Evolutionary conservation across 2,113 vertebrate species (phyloP).

Genomic region (Regulus satrapa): DNA sequence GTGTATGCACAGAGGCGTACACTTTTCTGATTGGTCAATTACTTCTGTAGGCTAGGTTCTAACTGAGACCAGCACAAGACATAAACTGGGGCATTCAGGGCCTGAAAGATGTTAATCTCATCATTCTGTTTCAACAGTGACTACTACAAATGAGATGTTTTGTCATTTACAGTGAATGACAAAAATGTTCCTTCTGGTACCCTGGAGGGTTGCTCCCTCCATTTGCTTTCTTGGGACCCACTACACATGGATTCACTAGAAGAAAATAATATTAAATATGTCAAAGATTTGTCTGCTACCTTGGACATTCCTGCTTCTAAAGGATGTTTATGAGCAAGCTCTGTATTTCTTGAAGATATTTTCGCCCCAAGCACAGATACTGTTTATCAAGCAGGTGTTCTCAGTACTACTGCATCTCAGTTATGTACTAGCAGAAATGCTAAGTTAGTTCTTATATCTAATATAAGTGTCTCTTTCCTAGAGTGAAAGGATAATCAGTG

Average conservation of each 20-base stretch:
- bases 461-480: not conserved
- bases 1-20: too few relatives aligned
- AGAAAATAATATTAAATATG: not conserved
- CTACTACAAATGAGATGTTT: not conserved
- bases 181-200: not conserved
- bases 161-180: not conserved
- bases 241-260: not conserved
- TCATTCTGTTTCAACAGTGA: not conserved
- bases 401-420: not conserved
- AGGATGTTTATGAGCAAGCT: not conserved
- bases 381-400: not conserved
- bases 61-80: too few relatives aligned
- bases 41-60: too few relatives aligned
- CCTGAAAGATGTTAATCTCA: not conserved
- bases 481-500: not conserved
- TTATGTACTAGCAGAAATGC: not conserved
- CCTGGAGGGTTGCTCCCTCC: not conserved
- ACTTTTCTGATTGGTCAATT: too few relatives aligned
- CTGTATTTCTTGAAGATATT: not conserved
- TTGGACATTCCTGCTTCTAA: not conserved
- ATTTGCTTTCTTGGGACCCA: not conserved
- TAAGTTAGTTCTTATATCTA: not conserved
- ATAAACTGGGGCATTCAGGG: not conserved
- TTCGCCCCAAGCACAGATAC: not conserved
- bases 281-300: not conserved